Conservation (phyloP, 2,888 invertebrate species). For the Panopea generosa region DNA sequence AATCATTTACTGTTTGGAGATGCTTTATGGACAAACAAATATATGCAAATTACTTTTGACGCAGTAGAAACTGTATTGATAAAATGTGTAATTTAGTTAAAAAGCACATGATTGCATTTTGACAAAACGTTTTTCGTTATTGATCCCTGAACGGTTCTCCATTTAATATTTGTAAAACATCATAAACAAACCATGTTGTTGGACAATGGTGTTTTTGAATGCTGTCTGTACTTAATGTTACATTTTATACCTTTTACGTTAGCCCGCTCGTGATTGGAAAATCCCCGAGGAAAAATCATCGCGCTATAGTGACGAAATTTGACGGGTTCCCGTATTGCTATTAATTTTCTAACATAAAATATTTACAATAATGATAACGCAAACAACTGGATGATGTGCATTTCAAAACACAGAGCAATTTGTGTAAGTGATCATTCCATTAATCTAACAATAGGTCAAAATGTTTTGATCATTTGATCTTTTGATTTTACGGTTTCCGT, state of each 20-base stretch:
- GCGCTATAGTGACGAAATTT: slow-evolving; percentile 6
- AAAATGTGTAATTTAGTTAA: too few relatives aligned
- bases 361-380: slow-evolving; percentile 47
- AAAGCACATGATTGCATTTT: too few relatives aligned
- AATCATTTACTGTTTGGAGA: too few relatives aligned
- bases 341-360: slow-evolving; percentile 50
- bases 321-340: slow-evolving; percentile 26
- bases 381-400: slow-evolving; percentile 51
- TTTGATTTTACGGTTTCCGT: background rate
- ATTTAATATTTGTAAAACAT: too few relatives aligned
- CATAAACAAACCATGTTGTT: too few relatives aligned
- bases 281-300: slow-evolving; percentile 11
- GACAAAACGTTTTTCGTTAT: too few relatives aligned
- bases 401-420: slow-evolving; percentile 58
- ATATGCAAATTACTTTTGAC: too few relatives aligned
- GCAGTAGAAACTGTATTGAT: too few relatives aligned
- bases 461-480: slow-evolving; percentile 1
- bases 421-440: slow-evolving; percentile 56
- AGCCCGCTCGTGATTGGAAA: background rate
- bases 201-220: too few relatives aligned
- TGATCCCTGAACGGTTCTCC: too few relatives aligned
- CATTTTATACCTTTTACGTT: background rate
- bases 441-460: slow-evolving; percentile 19
- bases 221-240: background rate
- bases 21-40: too few relatives aligned